phyloP scores from a whole-genome alignment of 2,113 vertebrate genomes.

The Crocuta crocuta region DNA sequence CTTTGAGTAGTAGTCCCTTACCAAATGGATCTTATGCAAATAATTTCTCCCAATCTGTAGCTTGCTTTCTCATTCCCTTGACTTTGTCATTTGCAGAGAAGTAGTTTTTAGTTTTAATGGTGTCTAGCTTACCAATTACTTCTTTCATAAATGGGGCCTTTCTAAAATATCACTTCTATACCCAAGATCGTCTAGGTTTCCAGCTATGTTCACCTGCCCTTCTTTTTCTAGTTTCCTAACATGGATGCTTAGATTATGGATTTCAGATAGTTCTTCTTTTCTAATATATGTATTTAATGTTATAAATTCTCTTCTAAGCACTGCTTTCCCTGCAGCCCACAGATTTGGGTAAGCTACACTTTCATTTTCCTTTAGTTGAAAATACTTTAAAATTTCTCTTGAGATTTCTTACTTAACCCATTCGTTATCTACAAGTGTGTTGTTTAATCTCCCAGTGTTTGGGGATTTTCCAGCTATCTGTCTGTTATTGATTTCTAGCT shows the following conservation, averaged over 20 bases:
- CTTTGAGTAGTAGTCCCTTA: background rate
- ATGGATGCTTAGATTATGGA: background rate
- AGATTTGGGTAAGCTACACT: background rate
- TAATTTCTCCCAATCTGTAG: background rate
- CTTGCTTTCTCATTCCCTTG: background rate
- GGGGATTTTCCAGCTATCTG: constrained; percentile 2
- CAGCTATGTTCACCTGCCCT: background rate
- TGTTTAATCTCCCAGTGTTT: background rate
- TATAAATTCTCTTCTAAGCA: background rate
- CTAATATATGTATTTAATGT: background rate
- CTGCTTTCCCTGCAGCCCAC: background rate
- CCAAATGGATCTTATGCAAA: background rate
- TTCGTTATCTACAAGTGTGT: constrained; percentile 13
- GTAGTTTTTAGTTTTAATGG: background rate
- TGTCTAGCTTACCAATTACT: background rate
- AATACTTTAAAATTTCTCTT: constrained; percentile 28
- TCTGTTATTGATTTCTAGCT: constrained; percentile 48
- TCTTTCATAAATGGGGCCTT: background rate
- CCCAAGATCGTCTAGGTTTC: background rate
- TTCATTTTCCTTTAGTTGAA: constrained; percentile 30
- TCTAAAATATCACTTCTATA: background rate
- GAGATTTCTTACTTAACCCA: constrained; percentile 5
- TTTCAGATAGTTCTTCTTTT: background rate
- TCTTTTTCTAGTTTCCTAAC: background rate
- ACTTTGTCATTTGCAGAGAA: background rate